Evolutionary conservation across 35 echinoderm and acorn worm species (phyloP).

Genomic region (Acanthaster planci): DNA sequence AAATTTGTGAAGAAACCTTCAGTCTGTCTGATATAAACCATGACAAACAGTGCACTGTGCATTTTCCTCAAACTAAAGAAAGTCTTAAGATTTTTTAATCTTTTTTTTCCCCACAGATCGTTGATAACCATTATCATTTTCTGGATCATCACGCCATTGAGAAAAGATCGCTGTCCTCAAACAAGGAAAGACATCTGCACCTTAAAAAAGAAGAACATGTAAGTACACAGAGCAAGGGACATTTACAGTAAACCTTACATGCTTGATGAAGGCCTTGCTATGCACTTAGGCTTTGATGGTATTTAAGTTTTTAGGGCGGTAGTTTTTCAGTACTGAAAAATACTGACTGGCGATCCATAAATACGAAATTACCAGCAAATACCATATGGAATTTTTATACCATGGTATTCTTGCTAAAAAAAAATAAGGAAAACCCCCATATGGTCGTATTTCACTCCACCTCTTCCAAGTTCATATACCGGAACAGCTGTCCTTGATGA

Average conservation of each 20-base stretch:
- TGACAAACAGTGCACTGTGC: background rate
- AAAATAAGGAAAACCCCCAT: too few species aligned
- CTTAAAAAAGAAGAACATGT: slow-evolving; percentile 64
- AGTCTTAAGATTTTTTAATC: background rate
- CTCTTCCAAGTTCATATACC: too few species aligned
- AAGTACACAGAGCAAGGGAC: slow-evolving; percentile 13
- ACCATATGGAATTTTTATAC: background rate
- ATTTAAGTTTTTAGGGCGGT: background rate
- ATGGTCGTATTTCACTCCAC: too few species aligned
- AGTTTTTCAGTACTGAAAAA: background rate
- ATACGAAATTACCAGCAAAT: background rate
- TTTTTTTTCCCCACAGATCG: slow-evolving; percentile 53
- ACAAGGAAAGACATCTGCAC: slow-evolving; percentile 41
- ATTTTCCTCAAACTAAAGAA: background rate
- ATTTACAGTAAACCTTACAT: background rate
- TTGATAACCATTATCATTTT: slow-evolving; percentile 69
- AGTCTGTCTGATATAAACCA: background rate
- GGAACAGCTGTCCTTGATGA: too few species aligned
- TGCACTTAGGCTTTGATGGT: background rate
- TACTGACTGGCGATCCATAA: background rate
- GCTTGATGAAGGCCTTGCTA: background rate
- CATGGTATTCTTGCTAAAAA: too few species aligned
- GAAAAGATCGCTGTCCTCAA: slow-evolving; percentile 46
- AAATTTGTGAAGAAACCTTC: background rate
- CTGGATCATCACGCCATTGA: slow-evolving; percentile 49